Base-by-base conservation (phyloP, 2,113 vertebrate genomes). In the Tachysurus vachellii region DNA sequence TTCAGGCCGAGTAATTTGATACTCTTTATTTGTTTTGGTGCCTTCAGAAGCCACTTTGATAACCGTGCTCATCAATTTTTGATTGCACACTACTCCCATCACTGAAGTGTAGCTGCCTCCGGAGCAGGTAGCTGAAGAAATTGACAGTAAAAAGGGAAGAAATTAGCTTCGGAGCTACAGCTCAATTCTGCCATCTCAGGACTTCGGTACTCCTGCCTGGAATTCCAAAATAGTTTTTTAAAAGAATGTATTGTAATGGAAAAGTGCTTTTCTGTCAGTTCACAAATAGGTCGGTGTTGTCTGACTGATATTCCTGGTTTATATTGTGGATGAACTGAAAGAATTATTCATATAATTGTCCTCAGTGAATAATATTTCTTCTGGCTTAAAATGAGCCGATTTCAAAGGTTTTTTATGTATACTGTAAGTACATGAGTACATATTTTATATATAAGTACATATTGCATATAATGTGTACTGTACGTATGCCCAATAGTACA, bases 41-140 rank as follows among this genome's bases (percentile, higher is more conserved):
- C 83, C 83, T 75, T 68, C 14, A 77, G 75, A 89, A 85, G 75
- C 57, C 71, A 47, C 76, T 89, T 88, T 90, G 83, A 91, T 88
- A 86, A 77, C 70, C 21, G 7, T 77, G 88, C 85, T 89, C 87
- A 90, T 91, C 56, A 54, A 89, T 88, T 87, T 91, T 90, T 91
- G 76, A 90, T 89, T 82, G 81, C 80, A 36, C 57, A 11, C 42
- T 44, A 73, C 80, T 28, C 76, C 76, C 57, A 80, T 66, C 26
- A 26, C 70, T 62, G 68, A 26, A 82, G 53, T 42, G 83, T 47
- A 81, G 28, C 66, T 85, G 83, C 85, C 64, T 68, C 80, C 85
- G 75, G 85, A 87, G 44, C 31, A 66, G 56, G 53, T 85, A 76
- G 68, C 50, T 66, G 56, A 73, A 64, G 68, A 71, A 75, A 44